Evolutionary conservation across 2,113 vertebrate species (phyloP).

Genomic region (Microcebus murinus): DNA sequence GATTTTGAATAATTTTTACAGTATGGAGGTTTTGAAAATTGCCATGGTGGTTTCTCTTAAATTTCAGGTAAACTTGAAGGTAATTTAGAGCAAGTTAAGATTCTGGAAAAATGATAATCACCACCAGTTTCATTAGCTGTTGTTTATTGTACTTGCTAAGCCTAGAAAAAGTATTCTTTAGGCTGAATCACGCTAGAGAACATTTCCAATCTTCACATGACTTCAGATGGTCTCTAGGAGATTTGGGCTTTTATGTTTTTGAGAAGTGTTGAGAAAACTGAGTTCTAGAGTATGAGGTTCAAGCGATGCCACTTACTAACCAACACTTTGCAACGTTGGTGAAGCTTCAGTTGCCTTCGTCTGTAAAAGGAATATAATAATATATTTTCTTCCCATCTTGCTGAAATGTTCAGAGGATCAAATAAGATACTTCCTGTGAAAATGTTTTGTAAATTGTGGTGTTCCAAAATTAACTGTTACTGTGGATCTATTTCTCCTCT

Average conservation of each 20-base stretch:
- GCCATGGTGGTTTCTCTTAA: neutral
- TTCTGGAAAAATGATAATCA: slow-evolving; percentile 48
- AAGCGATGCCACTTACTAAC: neutral
- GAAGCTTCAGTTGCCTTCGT: neutral
- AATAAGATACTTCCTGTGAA: neutral
- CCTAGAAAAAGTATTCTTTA: slow-evolving; percentile 1
- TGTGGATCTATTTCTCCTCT: neutral
- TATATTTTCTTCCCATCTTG: neutral
- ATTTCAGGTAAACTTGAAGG: neutral
- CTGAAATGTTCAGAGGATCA: neutral
- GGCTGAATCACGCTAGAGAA: neutral
- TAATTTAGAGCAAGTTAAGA: slow-evolving; percentile 7
- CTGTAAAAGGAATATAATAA: neutral
- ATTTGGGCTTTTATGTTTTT: neutral
- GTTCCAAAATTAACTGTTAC: neutral
- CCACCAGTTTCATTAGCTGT: neutral
- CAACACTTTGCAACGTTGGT: neutral
- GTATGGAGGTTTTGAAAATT: slow-evolving; percentile 12
- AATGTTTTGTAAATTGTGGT: neutral
- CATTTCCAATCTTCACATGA: neutral
- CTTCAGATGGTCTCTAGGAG: neutral
- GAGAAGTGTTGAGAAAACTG: neutral
- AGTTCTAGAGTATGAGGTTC: neutral
- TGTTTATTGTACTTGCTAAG: slow-evolving; percentile 12
- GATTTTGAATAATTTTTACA: neutral